A percentile compares a stretch with the other conserved stretches of the same genome.
These are phyloP conservation scores for Charina bottae DNA, from an alignment of 2,113 vertebrate genomes.

Conservation along the genomic window DNA sequence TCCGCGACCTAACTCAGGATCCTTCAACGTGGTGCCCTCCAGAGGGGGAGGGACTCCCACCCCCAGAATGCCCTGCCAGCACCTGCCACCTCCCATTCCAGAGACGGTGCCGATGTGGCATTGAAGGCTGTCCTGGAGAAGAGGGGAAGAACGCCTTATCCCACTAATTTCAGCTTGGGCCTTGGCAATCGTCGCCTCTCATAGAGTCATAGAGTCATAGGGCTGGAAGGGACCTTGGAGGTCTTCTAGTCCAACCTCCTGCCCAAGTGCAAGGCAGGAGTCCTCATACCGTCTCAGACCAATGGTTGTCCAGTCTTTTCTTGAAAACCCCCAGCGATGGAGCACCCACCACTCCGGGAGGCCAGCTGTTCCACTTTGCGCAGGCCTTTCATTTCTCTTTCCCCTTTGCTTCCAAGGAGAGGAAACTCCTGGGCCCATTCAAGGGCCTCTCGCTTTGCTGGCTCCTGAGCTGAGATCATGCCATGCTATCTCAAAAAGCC, in stretches of 20 bases:
- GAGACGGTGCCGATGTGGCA: not conserved
- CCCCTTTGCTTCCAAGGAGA: not conserved
- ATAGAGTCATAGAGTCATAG: too few species aligned
- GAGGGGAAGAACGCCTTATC: too few species aligned
- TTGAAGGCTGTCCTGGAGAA: not conserved
- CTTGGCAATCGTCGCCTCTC: not conserved
- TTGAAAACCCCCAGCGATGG: too few species aligned
- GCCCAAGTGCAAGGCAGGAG: too few species aligned
- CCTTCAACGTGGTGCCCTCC: not conserved
- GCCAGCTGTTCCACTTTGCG: not conserved
- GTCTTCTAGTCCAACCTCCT: too few species aligned
- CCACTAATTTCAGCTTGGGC: not conserved
- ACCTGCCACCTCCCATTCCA: not conserved
- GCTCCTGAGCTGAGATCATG: slow-evolving; percentile 16
- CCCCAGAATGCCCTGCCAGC: not conserved
- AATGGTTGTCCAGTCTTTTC: too few species aligned
- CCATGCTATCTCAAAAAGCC: not conserved
- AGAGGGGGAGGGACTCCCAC: not conserved
- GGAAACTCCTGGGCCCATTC: not conserved
- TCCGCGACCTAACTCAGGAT: not conserved
- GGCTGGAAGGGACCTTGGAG: too few species aligned
- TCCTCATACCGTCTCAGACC: too few species aligned
- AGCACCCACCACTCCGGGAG: not conserved
- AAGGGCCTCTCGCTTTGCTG: not conserved
- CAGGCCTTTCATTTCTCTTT: not conserved